phyloP scores from a whole-genome alignment of 2,888 invertebrate species.

The Drosophila paramelanica region DNA sequence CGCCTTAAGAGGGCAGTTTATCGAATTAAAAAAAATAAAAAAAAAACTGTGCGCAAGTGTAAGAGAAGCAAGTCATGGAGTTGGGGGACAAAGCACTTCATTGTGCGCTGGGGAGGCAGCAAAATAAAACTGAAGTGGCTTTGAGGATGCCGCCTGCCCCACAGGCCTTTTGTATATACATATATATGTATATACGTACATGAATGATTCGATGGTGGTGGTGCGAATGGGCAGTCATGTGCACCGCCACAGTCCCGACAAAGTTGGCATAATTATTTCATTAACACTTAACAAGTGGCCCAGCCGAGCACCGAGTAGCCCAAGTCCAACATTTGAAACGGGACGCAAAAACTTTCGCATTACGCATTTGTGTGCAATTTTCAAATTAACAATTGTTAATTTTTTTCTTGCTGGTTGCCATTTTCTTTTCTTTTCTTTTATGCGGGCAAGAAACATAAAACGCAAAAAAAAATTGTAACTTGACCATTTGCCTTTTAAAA shows the following conservation, averaged over 20 bases:
- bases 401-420: constrained; percentile 54
- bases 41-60: constrained; percentile 13
- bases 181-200: constrained; percentile 8
- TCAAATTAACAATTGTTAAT: constrained; percentile 82
- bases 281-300: constrained; percentile 81
- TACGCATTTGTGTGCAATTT: constrained; percentile 82
- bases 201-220: constrained; percentile 21
- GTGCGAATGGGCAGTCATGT: constrained; percentile 62
- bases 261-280: constrained; percentile 82
- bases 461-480: constrained; percentile 39
- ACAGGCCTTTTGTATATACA: constrained; percentile 17
- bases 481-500: constrained; percentile 79
- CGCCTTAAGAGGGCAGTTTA: constrained; percentile 79
- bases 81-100: constrained; percentile 57
- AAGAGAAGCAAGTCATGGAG: constrained; percentile 11
- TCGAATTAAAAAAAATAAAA: constrained; percentile 75
- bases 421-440: constrained; percentile 49
- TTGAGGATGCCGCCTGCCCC: constrained; percentile 33
- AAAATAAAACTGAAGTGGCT: constrained; percentile 78
- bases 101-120: constrained; percentile 47
- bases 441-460: constrained; percentile 40
- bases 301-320: constrained; percentile 26
- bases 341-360: constrained; percentile 77
- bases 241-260: constrained; percentile 52
- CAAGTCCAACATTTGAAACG: constrained; percentile 36